Evolutionary conservation across 2,888 invertebrate species (phyloP).

Genomic region (Hirtodrosophila alboralis): DNA sequence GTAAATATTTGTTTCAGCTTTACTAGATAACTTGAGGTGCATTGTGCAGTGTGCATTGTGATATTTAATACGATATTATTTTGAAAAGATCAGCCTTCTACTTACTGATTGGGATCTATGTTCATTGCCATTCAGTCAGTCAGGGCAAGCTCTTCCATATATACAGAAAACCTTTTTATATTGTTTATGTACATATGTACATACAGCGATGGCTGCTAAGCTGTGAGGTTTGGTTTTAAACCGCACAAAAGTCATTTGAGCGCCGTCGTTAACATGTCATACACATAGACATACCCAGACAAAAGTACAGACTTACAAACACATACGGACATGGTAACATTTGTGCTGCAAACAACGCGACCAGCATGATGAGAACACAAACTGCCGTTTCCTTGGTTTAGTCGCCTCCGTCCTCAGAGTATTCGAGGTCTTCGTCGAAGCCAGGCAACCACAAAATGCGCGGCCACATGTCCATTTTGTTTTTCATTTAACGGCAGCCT

Average conservation of each 20-base stretch:
- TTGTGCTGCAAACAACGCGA: slow-evolving; percentile 45
- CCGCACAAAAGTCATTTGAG: slow-evolving; percentile 82
- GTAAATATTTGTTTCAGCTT: too few species aligned
- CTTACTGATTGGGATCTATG: too few species aligned
- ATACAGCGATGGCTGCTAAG: slow-evolving; percentile 18
- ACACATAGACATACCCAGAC: slow-evolving; percentile 54
- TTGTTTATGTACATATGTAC: slow-evolving; percentile 1
- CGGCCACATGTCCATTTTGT: slow-evolving; percentile 66
- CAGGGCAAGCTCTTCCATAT: too few species aligned
- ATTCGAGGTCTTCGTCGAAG: slow-evolving; percentile 11
- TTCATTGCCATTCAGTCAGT: too few species aligned
- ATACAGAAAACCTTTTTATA: too few species aligned
- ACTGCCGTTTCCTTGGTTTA: slow-evolving; percentile 48
- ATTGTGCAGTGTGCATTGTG: too few species aligned
- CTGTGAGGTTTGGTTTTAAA: slow-evolving; percentile 65
- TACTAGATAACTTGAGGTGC: too few species aligned
- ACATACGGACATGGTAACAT: slow-evolving; percentile 30
- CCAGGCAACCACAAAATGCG: slow-evolving; percentile 67
- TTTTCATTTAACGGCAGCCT: slow-evolving; percentile 37
- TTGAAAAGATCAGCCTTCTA: too few species aligned
- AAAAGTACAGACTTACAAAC: slow-evolving; percentile 3
- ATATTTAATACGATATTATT: too few species aligned
- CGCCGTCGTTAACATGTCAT: slow-evolving; percentile 76
- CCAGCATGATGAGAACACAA: slow-evolving; percentile 19
- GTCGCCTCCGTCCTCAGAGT: slow-evolving; percentile 16